Base-by-base conservation (phyloP, 2,888 invertebrate genomes). In the Ectemnius continuus region DNA sequence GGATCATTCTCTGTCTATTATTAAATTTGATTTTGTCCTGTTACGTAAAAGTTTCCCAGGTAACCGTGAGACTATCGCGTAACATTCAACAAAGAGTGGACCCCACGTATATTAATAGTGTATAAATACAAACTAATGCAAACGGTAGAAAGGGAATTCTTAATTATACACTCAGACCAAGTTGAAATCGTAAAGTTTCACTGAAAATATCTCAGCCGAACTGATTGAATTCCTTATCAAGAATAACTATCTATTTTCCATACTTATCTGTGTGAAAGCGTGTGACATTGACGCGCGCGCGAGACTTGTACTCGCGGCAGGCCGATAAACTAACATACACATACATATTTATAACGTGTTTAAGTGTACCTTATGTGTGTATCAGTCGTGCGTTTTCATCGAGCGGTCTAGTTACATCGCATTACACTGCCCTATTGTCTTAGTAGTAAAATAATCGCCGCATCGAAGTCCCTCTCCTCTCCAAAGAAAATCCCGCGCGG, bases 251-350 rank as follows among this genome's bases (percentile, higher is more conserved):
- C 36, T 36, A 36, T 36, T 36, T 36, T 36, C 36, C 36, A 11
- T 11, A 11, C 36, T 11, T 28, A 28, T 5, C 3, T 28, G 57
- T 47, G 13, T 52, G 16, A 52, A 52, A 52, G 16, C 16, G 52
- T 16, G 14, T 16, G 14, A 52, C 14, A 52, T 8, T 4, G 23
- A 70, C 18, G 13, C 57, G 64, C 28, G 28, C 36, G 36, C 36
- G 64, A 57, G 20, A 47, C 14, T 52, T 59, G 57, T 59, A 60
- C 46, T 59, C 63, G 18, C 66, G 70, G 68, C 61, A 56, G 62
- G 56, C 52, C 58, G 70, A 64, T 72, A 63, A 61, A 67, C 67
- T 65, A 61, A 60, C 69, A 57, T 79, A 74, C 69, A 80, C 56
- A 78, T 70, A 77, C 67, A 66, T 58, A 75, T 60, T 70, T 67